phyloP scores from a whole-genome alignment of 2,888 invertebrate genomes.

The Trisateles emortualis region DNA sequence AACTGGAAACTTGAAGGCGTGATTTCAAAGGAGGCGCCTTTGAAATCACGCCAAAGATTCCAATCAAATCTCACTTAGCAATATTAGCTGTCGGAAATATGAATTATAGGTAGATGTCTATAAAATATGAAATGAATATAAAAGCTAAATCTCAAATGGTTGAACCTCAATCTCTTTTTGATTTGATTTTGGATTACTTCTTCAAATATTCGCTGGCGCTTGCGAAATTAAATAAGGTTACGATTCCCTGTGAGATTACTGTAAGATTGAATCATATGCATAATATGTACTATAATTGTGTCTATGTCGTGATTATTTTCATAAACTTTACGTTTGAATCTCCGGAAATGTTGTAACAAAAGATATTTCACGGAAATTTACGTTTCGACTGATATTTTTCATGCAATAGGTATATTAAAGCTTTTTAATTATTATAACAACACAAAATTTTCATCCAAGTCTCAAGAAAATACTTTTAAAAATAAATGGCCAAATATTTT shows the following conservation, averaged over 20 bases:
- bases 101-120: constrained; percentile 25
- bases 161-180: constrained; percentile 32
- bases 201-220: constrained; percentile 34
- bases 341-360: too few species aligned
- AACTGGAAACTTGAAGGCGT: constrained; percentile 8
- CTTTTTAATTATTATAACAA: too few species aligned
- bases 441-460: too few species aligned
- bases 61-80: constrained; percentile 32
- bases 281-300: constrained; percentile 15
- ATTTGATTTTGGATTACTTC: constrained; percentile 45
- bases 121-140: constrained; percentile 25
- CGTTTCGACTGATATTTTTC: too few species aligned
- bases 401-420: too few species aligned
- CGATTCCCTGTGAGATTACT: constrained; percentile 10
- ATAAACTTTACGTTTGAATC: too few species aligned
- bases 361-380: too few species aligned
- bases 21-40: too few species aligned
- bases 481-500: too few species aligned
- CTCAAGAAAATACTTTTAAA: too few species aligned
- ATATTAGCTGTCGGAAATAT: constrained; percentile 35
- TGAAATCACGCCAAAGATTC: constrained; percentile 18
- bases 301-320: too few species aligned
- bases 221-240: constrained; percentile 36
- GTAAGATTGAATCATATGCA: constrained; percentile 18
- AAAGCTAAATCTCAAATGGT: constrained; percentile 27